These are phyloP conservation scores for Drosophila mulleri DNA, from an alignment of 2,888 invertebrate species.

Conservation along the genomic window DNA sequence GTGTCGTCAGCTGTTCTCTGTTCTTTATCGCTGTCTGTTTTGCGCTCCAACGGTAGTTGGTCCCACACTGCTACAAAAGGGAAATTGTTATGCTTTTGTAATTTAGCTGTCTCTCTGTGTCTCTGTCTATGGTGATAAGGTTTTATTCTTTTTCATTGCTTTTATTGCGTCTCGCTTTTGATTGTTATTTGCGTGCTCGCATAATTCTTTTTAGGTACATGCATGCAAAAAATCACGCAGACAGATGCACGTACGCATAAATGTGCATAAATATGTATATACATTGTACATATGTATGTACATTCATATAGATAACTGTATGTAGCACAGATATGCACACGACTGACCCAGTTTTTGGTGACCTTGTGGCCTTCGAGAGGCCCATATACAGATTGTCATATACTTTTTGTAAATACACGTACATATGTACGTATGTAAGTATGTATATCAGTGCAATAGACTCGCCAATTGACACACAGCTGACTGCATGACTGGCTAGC, in stretches of 20 bases:
- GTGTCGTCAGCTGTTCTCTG: conserved; percentile 67
- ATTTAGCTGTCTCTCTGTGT: conserved; percentile 21
- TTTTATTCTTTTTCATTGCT: conserved; percentile 31
- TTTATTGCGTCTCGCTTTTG: conserved; percentile 57
- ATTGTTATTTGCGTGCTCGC: conserved; percentile 49
- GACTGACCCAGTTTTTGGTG: conserved; percentile 73
- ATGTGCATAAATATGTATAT: not conserved
- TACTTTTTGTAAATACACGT: conserved; percentile 2
- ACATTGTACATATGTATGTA: not conserved
- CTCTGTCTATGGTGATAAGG: conserved; percentile 37
- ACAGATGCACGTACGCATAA: not conserved
- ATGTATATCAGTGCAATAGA: conserved; percentile 28
- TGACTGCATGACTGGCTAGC: conserved; percentile 1
- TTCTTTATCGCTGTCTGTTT: conserved; percentile 51
- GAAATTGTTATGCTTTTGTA: conserved; percentile 29
- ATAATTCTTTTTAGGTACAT: conserved; percentile 32
- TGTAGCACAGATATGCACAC: conserved; percentile 55
- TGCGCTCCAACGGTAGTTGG: conserved; percentile 18
- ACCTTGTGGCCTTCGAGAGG: conserved; percentile 71
- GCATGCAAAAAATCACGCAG: not conserved
- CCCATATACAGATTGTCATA: conserved; percentile 31
- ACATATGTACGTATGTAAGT: not conserved
- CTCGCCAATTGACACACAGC: conserved; percentile 14
- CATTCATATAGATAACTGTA: conserved; percentile 14
- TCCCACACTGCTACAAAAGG: conserved; percentile 39